Evolutionary conservation across 2,888 invertebrate genomes (phyloP), one percentile per base, ranked within the genome.

Genomic region (Theretra japonica): DNA sequence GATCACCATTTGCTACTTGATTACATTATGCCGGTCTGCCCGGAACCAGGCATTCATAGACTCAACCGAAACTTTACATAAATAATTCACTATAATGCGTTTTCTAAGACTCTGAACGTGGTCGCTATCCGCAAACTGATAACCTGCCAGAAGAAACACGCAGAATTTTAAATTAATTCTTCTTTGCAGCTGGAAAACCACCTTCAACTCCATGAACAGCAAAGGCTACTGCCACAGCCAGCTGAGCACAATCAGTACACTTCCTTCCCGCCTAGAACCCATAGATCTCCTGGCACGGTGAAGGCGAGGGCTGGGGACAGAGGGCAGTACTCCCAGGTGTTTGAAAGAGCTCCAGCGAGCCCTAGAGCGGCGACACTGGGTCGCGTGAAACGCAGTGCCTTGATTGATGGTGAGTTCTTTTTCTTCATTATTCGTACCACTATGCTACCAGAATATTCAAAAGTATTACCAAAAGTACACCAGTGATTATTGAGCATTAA

Each of bases 341-440:
- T 96, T 76, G 95, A 96, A 79, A 93, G 95, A 83, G 95, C 95
- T 15, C 95, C 95, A 11, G 85, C 94, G 0, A 95, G 95, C 79
- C 95, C 96, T 0, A 82, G 95, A 80, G 86, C 95, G 7, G 90
- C 90, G 62, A 89, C 95, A 71, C 85, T 95, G 79, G 92, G 92
- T 33, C 84, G 94, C 21, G 81, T 90, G 57, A 94, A 92, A 80
- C 91, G 93, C 76, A 89, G 86, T 87, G 86, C 87, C 85, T 87
- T 91, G 83, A 76, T 82, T 80, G 89, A 89, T 79, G 93, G 93
- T 93, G 48, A 25, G n/a, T 65, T 23, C 1, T n/a, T 41, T 41
- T 41, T 1, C 41, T 41, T 41, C 11, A 11, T 11, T 41, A 41
- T 41, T 41, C 8, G 8, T 33, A 7, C 5, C 30, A 7, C 7